These are phyloP conservation scores for Pteronotus mesoamericanus DNA, from an alignment of 2,797 vertebrate genomes.

Conservation along the genomic window DNA sequence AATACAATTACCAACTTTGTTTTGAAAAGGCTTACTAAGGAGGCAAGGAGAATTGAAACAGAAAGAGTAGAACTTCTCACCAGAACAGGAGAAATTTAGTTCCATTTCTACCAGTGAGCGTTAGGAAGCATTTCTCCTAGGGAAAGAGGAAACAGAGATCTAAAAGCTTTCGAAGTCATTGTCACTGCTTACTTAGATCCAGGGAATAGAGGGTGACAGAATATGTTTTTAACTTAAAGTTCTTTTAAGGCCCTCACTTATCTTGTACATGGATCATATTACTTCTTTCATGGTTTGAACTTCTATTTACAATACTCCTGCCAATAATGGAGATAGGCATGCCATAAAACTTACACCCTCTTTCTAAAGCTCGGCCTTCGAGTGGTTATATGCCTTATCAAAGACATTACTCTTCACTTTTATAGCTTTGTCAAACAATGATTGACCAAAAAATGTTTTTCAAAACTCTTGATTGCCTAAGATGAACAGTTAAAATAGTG, in stretches of 20 bases:
- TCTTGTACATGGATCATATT: background rate
- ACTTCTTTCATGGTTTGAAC: background rate
- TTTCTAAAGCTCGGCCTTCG: background rate
- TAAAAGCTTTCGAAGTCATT: background rate
- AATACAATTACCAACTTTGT: background rate
- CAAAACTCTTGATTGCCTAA: background rate
- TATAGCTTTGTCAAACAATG: background rate
- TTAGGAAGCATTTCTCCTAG: background rate
- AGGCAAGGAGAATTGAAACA: background rate
- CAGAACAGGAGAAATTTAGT: background rate
- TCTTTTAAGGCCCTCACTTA: background rate
- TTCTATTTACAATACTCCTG: background rate
- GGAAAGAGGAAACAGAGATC: background rate
- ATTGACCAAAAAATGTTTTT: background rate
- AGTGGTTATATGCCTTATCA: background rate
- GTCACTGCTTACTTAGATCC: background rate
- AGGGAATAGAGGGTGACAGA: background rate
- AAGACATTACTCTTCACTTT: background rate
- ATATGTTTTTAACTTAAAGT: background rate
- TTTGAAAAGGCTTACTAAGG: background rate
- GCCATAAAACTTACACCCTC: background rate
- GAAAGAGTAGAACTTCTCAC: background rate
- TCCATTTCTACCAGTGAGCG: background rate
- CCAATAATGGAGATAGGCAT: background rate
- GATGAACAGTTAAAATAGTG: conserved; percentile 33